These are phyloP conservation scores for Phacellophora camtschatica DNA, from an alignment of 30 jellyfish, hydroid and myxozoan genomes.

Conservation along the genomic window DNA sequence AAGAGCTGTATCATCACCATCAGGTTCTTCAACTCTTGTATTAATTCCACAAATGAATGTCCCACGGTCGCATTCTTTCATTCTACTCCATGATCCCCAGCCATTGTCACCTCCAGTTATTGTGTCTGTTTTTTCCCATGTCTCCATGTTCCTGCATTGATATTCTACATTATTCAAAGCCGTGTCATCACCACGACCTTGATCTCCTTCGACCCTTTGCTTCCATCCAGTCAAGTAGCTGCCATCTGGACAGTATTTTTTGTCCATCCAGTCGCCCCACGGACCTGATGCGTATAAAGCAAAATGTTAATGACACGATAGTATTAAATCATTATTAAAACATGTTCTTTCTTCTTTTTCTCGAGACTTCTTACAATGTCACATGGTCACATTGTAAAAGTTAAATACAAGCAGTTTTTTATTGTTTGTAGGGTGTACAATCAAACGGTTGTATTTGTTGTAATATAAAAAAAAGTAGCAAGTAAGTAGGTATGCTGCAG, in stretches of 20 bases:
- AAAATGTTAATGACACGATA: too few relatives aligned
- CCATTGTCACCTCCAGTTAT: constrained; percentile 19
- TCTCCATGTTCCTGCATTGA: constrained; percentile 38
- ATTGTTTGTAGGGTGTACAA: too few relatives aligned
- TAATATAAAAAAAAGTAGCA: too few relatives aligned
- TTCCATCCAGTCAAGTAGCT: constrained; percentile 49
- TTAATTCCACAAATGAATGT: constrained; percentile 57
- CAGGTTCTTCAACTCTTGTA: constrained; percentile 57
- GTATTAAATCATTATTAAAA: too few relatives aligned
- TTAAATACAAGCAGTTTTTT: too few relatives aligned
- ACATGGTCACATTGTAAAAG: too few relatives aligned
- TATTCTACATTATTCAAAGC: constrained; percentile 52
- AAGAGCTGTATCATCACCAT: constrained; percentile 57
- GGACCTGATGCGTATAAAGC: too few relatives aligned
- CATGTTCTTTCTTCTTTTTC: too few relatives aligned
- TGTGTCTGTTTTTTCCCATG: constrained; percentile 16
- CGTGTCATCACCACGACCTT: constrained; percentile 53
- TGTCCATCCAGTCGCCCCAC: constrained; percentile 55
- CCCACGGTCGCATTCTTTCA: constrained; percentile 51
- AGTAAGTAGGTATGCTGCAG: too few relatives aligned
- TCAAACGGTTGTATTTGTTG: too few relatives aligned
- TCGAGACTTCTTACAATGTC: not conserved
- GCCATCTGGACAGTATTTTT: constrained; percentile 14
- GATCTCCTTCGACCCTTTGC: constrained; percentile 40
- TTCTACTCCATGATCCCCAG: constrained; percentile 63